Base-by-base conservation (phyloP, 2,888 invertebrate genomes). In the Phragmatobia fuliginosa region DNA sequence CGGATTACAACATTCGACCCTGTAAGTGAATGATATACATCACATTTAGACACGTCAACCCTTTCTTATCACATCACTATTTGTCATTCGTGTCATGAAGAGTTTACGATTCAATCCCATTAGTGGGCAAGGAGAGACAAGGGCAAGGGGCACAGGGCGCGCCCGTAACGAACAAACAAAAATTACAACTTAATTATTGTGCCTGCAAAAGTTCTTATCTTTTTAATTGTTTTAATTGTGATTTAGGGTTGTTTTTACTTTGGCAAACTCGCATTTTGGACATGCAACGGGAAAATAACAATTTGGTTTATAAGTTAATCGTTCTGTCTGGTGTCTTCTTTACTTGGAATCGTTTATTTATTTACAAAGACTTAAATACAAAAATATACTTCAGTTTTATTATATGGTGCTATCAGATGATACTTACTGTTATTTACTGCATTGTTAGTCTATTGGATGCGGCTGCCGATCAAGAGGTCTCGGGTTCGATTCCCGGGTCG, bases 141-240 rank as follows among this genome's bases (percentile, higher is more conserved):
- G 76, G 76, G 75, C 76, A 60, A 61, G 45, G 75, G 64, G 68
- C 73, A 70, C n/a, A 38, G 60, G 64, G 32, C 71, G 59, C 67
- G 56, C 67, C 84, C 82, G 80, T 82, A 86, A 85, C 83, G 82
- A 85, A 86, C 86, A 87, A 88, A 88, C 87, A 88, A 89, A 89
- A 89, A 89, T 88, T 85, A 86, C 88, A 89, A 89, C 88, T 89
- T 87, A 87, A 88, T 89, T 89, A 87, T 85, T 83, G 84, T 80
- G 79, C 77, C 80, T 74, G 72, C 73, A 69, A 83, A 87, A 84
- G 83, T 88, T 86, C 82, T 88, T 87, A 87, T 89, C 87, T 88
- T 85, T 86, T 87, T 89, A 89, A 89, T 90, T 90, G 83, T 86
- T 87, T 84, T 89, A 87, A 90, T 89, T 88, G 88, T 87, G 88